Base-by-base conservation (phyloP, 2,888 invertebrate species). In the Celastrina argiolus region DNA sequence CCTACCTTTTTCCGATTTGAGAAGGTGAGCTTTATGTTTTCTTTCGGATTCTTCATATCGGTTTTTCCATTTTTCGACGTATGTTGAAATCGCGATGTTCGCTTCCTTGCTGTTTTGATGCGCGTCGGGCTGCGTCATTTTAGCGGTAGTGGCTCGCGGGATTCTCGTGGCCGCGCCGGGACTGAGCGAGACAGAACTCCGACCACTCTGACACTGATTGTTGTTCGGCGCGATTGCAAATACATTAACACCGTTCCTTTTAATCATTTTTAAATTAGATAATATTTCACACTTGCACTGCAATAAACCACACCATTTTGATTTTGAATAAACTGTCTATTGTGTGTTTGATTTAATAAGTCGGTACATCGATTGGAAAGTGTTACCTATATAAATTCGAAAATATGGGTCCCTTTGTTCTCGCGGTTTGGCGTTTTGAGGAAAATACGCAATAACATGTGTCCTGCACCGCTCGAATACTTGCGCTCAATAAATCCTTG, bases 41-140 rank as follows among this genome's bases (percentile, higher is more conserved):
- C 93, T 92, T 80, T 95, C 95, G 6, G 93, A 92, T 58, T 95
- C 95, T 76, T 95, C 95, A 81, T 92, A 95, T 86, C 93, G 94
- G 71, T 84, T 88, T 86, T 93, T 94, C 95, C 95, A 95, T 79
- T 92, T 92, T 78, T 92, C 92, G 64, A 90, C 90, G 80, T 89
- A 90, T 69, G 86, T 88, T 63, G 91, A 88, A 76, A 90, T 83
- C 74, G 90, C 89, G 69, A 90, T 87, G 80, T 87, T 90, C 66
- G 88, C 81, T 78, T 89, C 89, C 77, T 87, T 87, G 78, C 84
- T 85, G 85, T 81, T 87, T 82, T 78, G 92, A 74, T 88, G 84
- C 82, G 89, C 83, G 80, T 88, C 88, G 81, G 89, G 82, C 83
- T 88, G 88, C 85, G 89, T 85, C 90, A 89, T 91, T 81, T 85